These are phyloP conservation scores for Smittia sp. DNA, from an alignment of 2,888 invertebrate species.

Conservation along the genomic window DNA sequence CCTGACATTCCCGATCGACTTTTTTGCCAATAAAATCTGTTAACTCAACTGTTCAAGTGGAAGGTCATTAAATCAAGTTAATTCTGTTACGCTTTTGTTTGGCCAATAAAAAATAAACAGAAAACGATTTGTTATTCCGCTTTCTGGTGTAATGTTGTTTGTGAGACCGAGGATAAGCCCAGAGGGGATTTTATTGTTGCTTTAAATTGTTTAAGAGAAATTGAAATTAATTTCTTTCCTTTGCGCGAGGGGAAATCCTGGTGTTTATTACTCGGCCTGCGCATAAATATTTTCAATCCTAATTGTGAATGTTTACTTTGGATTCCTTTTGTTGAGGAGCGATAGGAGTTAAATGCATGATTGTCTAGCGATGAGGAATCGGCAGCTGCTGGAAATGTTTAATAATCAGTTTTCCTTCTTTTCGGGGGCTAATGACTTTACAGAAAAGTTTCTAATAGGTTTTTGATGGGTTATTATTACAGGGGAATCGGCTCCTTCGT, in stretches of 20 bases:
- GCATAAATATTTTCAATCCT: neutral
- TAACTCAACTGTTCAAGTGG: conserved; percentile 21
- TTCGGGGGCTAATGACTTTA: conserved; percentile 37
- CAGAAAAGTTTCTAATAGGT: conserved; percentile 24
- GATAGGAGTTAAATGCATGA: neutral
- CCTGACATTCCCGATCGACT: neutral
- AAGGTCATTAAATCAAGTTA: conserved; percentile 19
- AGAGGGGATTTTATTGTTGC: neutral
- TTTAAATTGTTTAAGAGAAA: neutral
- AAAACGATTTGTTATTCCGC: conserved; percentile 8
- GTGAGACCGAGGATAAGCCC: neutral
- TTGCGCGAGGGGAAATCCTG: neutral
- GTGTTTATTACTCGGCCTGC: neutral
- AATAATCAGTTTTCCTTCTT: neutral
- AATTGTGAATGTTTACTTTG: too few relatives aligned
- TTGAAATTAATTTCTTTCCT: conserved; percentile 1
- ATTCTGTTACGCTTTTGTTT: conserved; percentile 12
- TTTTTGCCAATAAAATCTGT: conserved; percentile 6
- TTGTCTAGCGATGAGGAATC: conserved; percentile 5
- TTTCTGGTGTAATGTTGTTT: neutral
- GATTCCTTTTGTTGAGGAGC: neutral
- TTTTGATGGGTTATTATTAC: conserved; percentile 23
- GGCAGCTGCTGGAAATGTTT: conserved; percentile 37
- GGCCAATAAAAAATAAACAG: conserved; percentile 12
- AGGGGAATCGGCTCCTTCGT: neutral